phyloP scores from a whole-genome alignment of 2,797 vertebrate genomes.

The Peromyscus nudipes region DNA sequence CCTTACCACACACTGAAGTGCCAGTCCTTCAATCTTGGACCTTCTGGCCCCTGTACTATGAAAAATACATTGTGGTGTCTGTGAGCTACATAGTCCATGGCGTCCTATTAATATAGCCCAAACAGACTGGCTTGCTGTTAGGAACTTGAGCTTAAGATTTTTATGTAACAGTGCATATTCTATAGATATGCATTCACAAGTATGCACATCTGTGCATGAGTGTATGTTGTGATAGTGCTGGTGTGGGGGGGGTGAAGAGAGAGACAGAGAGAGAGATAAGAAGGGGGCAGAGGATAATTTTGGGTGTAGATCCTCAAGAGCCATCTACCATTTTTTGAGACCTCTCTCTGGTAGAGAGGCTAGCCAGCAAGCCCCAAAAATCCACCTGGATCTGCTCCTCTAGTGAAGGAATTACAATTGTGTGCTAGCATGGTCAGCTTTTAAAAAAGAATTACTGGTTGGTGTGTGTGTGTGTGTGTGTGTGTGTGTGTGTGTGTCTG shows the following conservation, averaged over 20 bases:
- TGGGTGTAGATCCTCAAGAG: neutral
- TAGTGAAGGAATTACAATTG: neutral
- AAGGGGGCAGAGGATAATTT: neutral
- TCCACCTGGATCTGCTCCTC: neutral
- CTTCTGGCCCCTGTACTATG: neutral
- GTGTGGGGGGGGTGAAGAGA: neutral
- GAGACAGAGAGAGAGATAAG: neutral
- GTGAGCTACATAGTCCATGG: neutral
- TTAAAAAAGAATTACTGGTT: neutral
- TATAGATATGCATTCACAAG: neutral
- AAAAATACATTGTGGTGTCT: neutral
- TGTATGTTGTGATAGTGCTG: neutral
- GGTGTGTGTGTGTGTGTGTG: too few relatives aligned
- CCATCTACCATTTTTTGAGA: neutral
- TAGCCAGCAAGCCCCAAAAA: neutral
- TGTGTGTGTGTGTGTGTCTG: neutral
- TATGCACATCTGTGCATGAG: neutral
- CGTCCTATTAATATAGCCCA: neutral
- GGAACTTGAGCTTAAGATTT: neutral
- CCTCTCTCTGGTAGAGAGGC: neutral
- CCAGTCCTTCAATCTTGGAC: neutral
- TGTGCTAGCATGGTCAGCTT: neutral
- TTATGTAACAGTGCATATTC: neutral
- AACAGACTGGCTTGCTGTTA: neutral
- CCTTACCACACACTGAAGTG: neutral